Evolutionary conservation across 92 coral and sea anemone species (phyloP).

Genomic region (Bergia puertoricense): DNA sequence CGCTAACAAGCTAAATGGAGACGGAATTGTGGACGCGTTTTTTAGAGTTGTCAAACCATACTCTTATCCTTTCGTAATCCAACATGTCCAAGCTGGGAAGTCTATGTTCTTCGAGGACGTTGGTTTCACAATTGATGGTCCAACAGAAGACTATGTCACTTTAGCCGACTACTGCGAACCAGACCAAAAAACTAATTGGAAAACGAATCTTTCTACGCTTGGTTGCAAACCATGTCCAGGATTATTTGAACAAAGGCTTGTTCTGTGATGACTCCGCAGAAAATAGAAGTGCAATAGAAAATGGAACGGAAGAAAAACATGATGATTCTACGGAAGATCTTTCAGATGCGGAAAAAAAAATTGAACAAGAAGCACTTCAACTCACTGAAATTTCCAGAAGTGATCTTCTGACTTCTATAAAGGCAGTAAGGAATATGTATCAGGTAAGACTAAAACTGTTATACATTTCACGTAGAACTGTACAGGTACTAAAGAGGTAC

Average conservation of each 20-base stretch:
- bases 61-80: neutral
- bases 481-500: too few species aligned
- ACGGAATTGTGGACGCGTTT: neutral
- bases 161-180: neutral
- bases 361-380: neutral
- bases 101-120: neutral
- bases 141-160: neutral
- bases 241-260: neutral
- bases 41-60: constrained; percentile 1
- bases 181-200: neutral
- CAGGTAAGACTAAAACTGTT: too few species aligned
- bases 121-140: neutral
- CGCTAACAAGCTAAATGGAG: neutral
- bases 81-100: neutral
- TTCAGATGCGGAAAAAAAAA: neutral
- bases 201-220: neutral
- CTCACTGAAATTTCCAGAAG: neutral
- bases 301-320: neutral
- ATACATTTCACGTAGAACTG: too few species aligned
- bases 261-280: neutral
- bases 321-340: neutral
- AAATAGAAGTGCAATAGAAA: neutral
- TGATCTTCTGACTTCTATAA: neutral
- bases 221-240: neutral
- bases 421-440: neutral